A percentile compares a stretch with the other conserved stretches of the same genome.
Conservation (phyloP, 2,888 invertebrate species). For the Dasysyrphus tricinctus region DNA sequence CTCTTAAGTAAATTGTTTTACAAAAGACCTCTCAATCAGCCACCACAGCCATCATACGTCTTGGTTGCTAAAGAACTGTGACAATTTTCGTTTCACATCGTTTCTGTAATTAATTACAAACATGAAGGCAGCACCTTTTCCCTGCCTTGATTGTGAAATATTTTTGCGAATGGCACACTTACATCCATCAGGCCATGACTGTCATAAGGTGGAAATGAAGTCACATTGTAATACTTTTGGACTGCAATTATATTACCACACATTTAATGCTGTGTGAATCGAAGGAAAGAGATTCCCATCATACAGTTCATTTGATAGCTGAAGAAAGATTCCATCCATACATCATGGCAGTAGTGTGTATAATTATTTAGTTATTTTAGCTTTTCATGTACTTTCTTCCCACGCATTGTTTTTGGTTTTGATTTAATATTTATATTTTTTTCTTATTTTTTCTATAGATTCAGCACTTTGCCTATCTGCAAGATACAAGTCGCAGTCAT, state of each 20-base stretch:
- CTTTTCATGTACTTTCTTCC: conserved; percentile 63
- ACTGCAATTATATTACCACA: conserved; percentile 63
- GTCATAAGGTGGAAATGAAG: conserved; percentile 44
- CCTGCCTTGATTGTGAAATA: conserved; percentile 47
- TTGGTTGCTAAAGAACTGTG: conserved; percentile 46
- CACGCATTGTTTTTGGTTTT: conserved; percentile 60
- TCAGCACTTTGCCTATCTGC: conserved; percentile 82
- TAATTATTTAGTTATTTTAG: conserved; percentile 58
- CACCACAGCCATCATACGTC: not conserved
- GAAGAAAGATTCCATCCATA: conserved; percentile 47
- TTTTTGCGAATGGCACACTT: conserved; percentile 36
- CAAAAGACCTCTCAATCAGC: not conserved
- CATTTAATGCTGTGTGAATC: conserved; percentile 57
- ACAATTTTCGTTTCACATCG: conserved; percentile 69
- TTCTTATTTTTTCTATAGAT: conserved; percentile 78
- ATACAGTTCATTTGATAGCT: conserved; percentile 23
- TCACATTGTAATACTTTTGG: conserved; percentile 60
- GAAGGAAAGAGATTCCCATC: conserved; percentile 66
- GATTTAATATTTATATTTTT: conserved; percentile 63
- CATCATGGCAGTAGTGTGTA: not conserved
- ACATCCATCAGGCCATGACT: conserved; percentile 64
- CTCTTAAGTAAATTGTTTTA: conserved; percentile 33
- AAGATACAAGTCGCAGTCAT: conserved; percentile 81
- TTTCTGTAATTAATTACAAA: conserved; percentile 70
- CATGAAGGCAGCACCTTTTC: conserved; percentile 45